Evolutionary conservation across 2,888 invertebrate species (phyloP).

Genomic region (Maniola hyperantus): DNA sequence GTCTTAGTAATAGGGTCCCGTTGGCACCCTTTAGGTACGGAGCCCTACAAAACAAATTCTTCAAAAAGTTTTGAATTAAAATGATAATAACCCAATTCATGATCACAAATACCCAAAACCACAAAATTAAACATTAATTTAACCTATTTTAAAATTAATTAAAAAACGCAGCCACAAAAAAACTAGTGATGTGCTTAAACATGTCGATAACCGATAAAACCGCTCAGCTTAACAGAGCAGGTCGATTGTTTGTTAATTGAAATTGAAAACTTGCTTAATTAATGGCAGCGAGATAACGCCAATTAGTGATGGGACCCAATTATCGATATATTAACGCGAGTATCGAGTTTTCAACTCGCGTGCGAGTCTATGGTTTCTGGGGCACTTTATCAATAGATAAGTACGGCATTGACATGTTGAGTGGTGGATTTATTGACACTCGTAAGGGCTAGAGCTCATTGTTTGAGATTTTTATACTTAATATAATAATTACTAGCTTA

Average conservation of each 20-base stretch:
- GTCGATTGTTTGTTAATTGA: conserved; percentile 66
- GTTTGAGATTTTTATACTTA: too few species aligned
- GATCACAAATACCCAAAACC: not conserved
- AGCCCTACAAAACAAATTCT: too few species aligned
- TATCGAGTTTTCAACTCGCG: conserved; percentile 23
- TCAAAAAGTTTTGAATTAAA: too few species aligned
- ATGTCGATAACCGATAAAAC: conserved; percentile 22
- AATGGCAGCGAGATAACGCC: conserved; percentile 55
- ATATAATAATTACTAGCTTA: too few species aligned
- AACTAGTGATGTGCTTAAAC: conserved; percentile 13
- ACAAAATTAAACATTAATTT: conserved; percentile 15
- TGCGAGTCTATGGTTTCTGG: conserved; percentile 13
- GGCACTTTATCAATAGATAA: conserved; percentile 19
- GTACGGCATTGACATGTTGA: conserved; percentile 15
- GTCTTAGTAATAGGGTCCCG: too few species aligned
- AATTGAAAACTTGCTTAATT: conserved; percentile 70
- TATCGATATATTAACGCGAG: conserved; percentile 41
- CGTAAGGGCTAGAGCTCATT: not conserved
- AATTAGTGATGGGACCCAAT: conserved; percentile 58
- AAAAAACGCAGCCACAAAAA: conserved; percentile 12
- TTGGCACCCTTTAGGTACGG: too few species aligned
- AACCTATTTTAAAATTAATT: too few species aligned
- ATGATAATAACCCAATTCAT: not conserved
- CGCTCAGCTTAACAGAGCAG: conserved; percentile 38
- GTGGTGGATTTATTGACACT: not conserved